phyloP scores from a whole-genome alignment of 2,113 vertebrate species.

The Drymodes brunneopygia region DNA sequence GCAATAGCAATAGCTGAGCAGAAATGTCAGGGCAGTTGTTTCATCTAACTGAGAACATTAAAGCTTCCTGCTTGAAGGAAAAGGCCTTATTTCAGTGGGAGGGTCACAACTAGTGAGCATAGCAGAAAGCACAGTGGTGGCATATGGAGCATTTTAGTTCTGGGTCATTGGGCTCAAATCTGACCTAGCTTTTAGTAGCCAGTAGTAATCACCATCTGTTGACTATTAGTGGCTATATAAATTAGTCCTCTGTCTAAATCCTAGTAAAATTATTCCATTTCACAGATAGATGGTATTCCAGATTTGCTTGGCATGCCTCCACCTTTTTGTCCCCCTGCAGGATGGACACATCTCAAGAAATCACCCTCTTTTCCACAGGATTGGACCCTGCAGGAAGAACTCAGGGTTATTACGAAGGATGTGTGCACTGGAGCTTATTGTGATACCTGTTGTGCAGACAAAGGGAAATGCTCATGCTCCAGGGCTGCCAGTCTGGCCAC shows the following conservation, averaged over 20 bases:
- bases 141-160: conserved; percentile 47
- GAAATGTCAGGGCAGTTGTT: neutral
- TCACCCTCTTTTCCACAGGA: neutral
- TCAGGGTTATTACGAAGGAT: neutral
- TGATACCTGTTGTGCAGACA: neutral
- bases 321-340: neutral
- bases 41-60: neutral
- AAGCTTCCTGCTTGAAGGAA: neutral
- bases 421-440: neutral
- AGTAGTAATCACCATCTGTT: conserved; percentile 41
- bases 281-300: neutral
- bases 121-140: neutral
- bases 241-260: neutral
- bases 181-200: conserved; percentile 28
- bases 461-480: neutral
- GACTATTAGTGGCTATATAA: conserved; percentile 2
- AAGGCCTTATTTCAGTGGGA: neutral
- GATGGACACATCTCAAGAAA: neutral
- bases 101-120: neutral
- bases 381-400: neutral
- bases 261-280: neutral
- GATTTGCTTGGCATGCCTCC: neutral
- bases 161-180: neutral
- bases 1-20: neutral
- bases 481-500: neutral